A percentile compares a stretch with the other conserved stretches of the same genome.
Evolutionary conservation across 2,797 vertebrate species (phyloP).

Genomic region (Acanthis flammea): DNA sequence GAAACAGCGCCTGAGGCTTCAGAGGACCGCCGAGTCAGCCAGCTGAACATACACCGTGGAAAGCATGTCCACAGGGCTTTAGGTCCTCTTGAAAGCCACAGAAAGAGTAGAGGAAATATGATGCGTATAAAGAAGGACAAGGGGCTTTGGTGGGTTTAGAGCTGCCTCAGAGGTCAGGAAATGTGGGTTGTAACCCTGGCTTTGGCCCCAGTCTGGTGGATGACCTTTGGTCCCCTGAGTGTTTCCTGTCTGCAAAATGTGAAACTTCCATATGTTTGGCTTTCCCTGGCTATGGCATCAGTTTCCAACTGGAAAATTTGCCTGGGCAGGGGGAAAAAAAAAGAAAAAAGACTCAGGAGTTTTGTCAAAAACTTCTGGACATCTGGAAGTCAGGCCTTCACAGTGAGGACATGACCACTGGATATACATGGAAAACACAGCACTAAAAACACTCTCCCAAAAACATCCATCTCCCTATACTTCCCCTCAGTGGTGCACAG

Average conservation of each 20-base stretch:
- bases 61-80: conserved; percentile 8
- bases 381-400: conserved; percentile 31
- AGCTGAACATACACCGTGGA: conserved; percentile 45
- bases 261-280: conserved; percentile 63
- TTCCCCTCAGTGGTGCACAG: neutral
- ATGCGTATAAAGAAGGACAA: neutral
- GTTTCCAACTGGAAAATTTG: conserved; percentile 59
- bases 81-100: neutral
- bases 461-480: neutral
- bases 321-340: neutral
- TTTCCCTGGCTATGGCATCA: conserved; percentile 52
- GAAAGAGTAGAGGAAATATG: conserved; percentile 16
- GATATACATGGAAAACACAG: neutral
- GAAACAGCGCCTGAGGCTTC: neutral
- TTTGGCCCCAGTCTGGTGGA: conserved; percentile 38
- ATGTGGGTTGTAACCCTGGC: conserved; percentile 46
- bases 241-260: conserved; percentile 56
- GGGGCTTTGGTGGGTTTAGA: conserved; percentile 4
- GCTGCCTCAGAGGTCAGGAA: conserved; percentile 48
- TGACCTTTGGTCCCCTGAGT: conserved; percentile 51
- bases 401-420: neutral
- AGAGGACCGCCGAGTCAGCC: neutral
- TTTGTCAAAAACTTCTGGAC: conserved; percentile 43
- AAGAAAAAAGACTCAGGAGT: neutral
- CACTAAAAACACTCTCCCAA: neutral